Conservation (phyloP, 2,888 invertebrate species). For the Tipula lateralis region DNA sequence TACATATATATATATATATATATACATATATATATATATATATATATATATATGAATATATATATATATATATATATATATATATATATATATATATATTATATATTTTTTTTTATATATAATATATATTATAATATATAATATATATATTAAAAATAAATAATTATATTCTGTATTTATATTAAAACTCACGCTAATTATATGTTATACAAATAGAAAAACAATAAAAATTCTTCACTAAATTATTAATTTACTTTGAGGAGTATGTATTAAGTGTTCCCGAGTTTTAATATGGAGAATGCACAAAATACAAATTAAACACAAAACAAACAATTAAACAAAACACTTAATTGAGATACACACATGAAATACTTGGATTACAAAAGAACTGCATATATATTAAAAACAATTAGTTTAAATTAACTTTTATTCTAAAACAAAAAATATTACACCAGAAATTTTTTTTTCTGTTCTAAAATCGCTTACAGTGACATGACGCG, state of each 20-base stretch:
- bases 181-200: background rate
- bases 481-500: constrained; percentile 19
- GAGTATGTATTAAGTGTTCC: background rate
- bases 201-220: background rate
- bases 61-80: background rate
- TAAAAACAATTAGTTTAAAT: background rate
- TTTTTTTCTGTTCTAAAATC: background rate
- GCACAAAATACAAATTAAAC: background rate
- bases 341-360: background rate
- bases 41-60: no score
- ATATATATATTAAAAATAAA: no score
- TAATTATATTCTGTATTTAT: no score
- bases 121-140: no score
- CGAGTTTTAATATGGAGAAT: background rate
- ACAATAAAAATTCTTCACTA: background rate
- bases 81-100: background rate
- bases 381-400: background rate
- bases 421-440: background rate
- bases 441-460: background rate
- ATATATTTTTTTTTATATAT: no score
- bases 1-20: no score
- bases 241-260: background rate
- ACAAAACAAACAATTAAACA: background rate
- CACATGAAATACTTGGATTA: background rate
- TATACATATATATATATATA: no score